phyloP scores from a whole-genome alignment of 1,140 invertebrate genomes.

The Sycobia sp. region DNA sequence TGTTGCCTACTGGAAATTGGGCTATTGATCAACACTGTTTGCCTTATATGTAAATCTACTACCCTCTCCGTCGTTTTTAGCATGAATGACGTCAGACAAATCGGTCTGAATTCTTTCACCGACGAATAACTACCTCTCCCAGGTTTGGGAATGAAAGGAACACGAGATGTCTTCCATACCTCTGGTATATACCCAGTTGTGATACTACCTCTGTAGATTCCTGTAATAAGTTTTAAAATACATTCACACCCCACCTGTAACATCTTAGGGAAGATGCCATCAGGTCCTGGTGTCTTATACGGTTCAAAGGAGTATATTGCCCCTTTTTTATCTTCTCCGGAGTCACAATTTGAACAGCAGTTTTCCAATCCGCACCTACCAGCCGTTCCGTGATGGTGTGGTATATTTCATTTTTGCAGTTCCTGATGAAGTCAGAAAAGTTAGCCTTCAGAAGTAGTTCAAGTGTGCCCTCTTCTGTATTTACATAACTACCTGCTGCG shows the following conservation, averaged over 20 bases:
- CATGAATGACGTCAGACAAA: conserved; percentile 1
- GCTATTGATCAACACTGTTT: background rate
- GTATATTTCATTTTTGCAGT: background rate
- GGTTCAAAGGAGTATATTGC: conserved; percentile 36
- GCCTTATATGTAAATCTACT: background rate
- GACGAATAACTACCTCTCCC: conserved; percentile 18
- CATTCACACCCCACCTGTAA: conserved; percentile 30
- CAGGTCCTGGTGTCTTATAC: conserved; percentile 35
- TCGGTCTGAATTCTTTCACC: conserved; percentile 29
- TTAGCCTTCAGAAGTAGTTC: background rate
- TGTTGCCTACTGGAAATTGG: background rate
- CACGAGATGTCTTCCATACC: conserved; percentile 14
- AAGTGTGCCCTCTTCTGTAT: conserved; percentile 4
- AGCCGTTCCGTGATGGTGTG: background rate
- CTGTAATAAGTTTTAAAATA: background rate
- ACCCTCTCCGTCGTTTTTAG: conserved; percentile 2
- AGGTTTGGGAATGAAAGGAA: conserved; percentile 35
- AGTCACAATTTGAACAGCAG: conserved; percentile 25
- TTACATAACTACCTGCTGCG: background rate
- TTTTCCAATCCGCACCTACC: conserved; percentile 1
- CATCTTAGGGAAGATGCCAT: conserved; percentile 34
- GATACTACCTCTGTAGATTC: conserved; percentile 19
- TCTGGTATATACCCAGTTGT: conserved; percentile 22
- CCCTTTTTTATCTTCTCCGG: conserved; percentile 30
- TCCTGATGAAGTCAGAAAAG: background rate